Percentiles rank a stretch among this genome's conserved stretches.
phyloP scores from a whole-genome alignment of 1,140 invertebrate genomes.

The Saccostrea glomerata region DNA sequence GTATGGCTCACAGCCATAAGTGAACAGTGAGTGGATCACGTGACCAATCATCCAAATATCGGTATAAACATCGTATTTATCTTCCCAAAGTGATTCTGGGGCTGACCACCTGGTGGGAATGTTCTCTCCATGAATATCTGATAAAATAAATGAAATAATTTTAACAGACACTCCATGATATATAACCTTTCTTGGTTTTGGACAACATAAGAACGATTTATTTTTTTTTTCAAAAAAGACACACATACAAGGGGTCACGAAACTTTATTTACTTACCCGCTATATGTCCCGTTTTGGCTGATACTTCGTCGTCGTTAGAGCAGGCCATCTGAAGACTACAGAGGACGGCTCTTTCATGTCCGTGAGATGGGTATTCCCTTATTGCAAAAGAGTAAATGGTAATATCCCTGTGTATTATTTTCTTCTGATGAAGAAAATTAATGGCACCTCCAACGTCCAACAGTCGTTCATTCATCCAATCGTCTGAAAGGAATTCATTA shows the following conservation, averaged over 20 bases:
- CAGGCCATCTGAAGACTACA: constrained; percentile 21
- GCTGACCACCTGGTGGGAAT: constrained; percentile 59
- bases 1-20: constrained; percentile 61
- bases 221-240: no score
- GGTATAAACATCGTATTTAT: constrained; percentile 45
- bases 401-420: constrained; percentile 46
- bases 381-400: constrained; percentile 33
- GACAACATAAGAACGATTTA: no score
- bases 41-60: constrained; percentile 57
- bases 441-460: background rate
- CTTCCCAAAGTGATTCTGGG: constrained; percentile 53
- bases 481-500: background rate
- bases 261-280: background rate
- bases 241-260: no score
- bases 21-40: constrained; percentile 56
- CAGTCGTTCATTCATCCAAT: background rate
- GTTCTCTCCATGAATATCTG: constrained; percentile 10
- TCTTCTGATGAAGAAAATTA: constrained; percentile 32
- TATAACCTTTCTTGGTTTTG: no score
- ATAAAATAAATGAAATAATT: background rate
- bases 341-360: constrained; percentile 11
- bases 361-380: background rate
- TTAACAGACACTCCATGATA: background rate
- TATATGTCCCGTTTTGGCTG: background rate
- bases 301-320: background rate